phyloP scores from a whole-genome alignment of 2,888 invertebrate genomes.

The Merodon equestris region DNA sequence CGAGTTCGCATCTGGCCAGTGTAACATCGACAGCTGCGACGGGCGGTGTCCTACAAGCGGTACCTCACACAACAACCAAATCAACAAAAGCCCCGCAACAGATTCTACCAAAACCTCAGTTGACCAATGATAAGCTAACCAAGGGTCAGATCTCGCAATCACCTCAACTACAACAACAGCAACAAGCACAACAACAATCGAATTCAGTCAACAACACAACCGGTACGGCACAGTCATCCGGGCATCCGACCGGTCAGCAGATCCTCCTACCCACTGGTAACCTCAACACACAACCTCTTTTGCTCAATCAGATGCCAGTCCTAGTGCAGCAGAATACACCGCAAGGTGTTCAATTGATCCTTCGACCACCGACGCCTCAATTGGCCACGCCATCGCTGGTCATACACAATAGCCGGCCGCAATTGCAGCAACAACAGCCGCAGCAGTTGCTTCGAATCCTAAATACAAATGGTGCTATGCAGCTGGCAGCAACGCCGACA shows the following conservation, averaged over 20 bases:
- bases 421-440: constrained; percentile 77
- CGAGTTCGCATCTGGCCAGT: constrained; percentile 48
- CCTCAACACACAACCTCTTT: constrained; percentile 75
- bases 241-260: constrained; percentile 73
- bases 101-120: constrained; percentile 82
- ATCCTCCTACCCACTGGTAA: constrained; percentile 76
- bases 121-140: constrained; percentile 61
- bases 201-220: constrained; percentile 49
- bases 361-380: constrained; percentile 83
- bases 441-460: constrained; percentile 83
- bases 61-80: constrained; percentile 62
- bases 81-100: constrained; percentile 80
- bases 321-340: constrained; percentile 83
- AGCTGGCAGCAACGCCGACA: constrained; percentile 80
- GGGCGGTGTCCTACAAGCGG: constrained; percentile 53
- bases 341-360: constrained; percentile 85
- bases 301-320: constrained; percentile 80
- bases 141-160: constrained; percentile 76
- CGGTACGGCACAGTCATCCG: constrained; percentile 51
- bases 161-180: constrained; percentile 74
- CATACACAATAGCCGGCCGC: constrained; percentile 78
- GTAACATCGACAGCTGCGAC: constrained; percentile 38
- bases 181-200: constrained; percentile 71
- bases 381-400: constrained; percentile 78
- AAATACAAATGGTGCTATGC: constrained; percentile 82